These are phyloP conservation scores for Poicephalus meyeri DNA, from an alignment of 2,113 vertebrate species.

Conservation along the genomic window DNA sequence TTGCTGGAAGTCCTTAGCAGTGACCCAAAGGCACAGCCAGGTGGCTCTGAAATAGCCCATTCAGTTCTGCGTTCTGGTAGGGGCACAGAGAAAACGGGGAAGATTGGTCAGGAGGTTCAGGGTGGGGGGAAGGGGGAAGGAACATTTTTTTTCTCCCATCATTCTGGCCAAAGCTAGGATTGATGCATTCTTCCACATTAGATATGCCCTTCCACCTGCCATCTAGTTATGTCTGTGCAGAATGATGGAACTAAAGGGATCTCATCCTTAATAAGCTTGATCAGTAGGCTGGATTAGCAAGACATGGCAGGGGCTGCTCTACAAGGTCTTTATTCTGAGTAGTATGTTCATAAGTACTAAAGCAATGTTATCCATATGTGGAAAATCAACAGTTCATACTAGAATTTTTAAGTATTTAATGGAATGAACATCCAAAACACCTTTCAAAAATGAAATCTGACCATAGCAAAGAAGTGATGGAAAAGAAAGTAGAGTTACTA, in stretches of 20 bases:
- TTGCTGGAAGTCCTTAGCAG: background rate
- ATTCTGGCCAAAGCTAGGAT: background rate
- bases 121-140: background rate
- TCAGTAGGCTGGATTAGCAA: background rate
- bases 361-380: conserved; percentile 61
- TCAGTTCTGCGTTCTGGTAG: background rate
- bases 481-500: background rate
- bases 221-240: background rate
- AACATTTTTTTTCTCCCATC: background rate
- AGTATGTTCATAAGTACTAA: background rate
- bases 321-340: background rate
- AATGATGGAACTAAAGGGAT: background rate
- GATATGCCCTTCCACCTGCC: background rate
- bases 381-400: conserved; percentile 52
- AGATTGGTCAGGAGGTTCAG: background rate
- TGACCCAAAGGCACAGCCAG: background rate
- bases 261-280: background rate
- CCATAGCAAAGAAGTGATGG: background rate
- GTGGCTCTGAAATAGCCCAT: background rate
- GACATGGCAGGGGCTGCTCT: background rate
- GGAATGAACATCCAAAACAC: background rate
- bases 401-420: background rate
- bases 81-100: background rate
- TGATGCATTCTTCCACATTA: background rate
- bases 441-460: background rate